phyloP scores from a whole-genome alignment of 2,888 invertebrate species.

The Amphipoea lucens region DNA sequence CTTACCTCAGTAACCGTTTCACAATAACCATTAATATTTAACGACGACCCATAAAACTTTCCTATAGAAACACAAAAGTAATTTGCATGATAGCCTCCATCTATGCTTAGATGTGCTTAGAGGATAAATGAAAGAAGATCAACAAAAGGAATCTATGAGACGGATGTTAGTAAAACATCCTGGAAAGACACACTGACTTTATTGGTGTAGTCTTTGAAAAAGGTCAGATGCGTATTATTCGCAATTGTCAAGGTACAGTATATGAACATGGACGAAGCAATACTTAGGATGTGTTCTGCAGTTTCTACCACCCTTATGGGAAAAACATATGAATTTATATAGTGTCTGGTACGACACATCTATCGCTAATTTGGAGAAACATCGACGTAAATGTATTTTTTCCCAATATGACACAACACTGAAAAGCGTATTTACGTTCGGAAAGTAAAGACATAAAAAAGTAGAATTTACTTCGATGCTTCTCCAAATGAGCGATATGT shows the following conservation, averaged over 20 bases:
- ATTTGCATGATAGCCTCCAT: conserved; percentile 11
- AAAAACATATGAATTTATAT: neutral
- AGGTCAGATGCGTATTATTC: neutral
- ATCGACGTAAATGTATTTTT: no score
- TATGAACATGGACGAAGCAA: neutral
- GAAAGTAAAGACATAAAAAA: no score
- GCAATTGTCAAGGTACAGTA: no score
- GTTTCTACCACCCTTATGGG: neutral
- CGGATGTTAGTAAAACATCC: neutral
- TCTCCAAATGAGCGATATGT: no score
- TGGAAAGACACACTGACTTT: neutral
- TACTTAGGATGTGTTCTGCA: neutral
- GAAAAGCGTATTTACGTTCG: no score
- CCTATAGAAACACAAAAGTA: neutral
- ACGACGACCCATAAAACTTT: conserved; percentile 4
- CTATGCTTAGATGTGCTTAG: neutral
- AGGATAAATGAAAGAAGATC: neutral
- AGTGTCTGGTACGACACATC: no score
- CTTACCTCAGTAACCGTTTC: conserved; percentile 5
- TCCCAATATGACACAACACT: no score
- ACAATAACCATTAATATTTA: conserved; percentile 30
- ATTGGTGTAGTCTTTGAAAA: neutral
- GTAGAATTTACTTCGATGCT: no score
- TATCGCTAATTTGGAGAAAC: no score
- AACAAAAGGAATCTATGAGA: neutral